Conservation (phyloP, 2,797 vertebrate species). For the Melanotaenia trifasciata region DNA sequence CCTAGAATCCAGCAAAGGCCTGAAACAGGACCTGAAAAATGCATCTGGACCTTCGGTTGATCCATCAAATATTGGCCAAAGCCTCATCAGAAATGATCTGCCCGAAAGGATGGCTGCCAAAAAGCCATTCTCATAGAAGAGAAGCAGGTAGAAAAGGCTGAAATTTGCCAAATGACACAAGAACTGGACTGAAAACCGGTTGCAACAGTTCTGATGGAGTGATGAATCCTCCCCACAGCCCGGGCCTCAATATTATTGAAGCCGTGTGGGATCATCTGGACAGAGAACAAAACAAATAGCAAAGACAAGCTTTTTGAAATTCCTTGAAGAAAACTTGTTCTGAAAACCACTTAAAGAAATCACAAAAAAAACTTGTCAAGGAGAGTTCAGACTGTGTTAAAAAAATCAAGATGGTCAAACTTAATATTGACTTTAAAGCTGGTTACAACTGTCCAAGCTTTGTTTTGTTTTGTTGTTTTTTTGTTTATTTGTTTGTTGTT, state of each 20-base stretch:
- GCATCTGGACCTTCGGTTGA: background rate
- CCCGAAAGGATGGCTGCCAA: background rate
- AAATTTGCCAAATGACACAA: background rate
- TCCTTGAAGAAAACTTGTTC: background rate
- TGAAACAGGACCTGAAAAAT: background rate
- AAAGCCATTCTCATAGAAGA: background rate
- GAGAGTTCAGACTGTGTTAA: background rate
- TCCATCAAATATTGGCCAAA: background rate
- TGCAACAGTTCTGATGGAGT: constrained; percentile 4
- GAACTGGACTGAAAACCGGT: background rate
- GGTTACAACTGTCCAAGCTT: background rate
- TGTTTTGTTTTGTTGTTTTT: too few relatives aligned
- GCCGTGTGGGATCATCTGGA: background rate
- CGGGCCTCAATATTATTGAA: background rate
- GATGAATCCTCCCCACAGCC: constrained; percentile 1
- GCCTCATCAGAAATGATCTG: background rate
- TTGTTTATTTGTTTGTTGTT: background rate
- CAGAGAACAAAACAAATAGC: background rate
- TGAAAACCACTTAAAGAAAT: background rate
- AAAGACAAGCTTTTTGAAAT: background rate
- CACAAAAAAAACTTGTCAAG: background rate
- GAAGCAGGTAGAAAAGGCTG: background rate
- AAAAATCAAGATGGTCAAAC: background rate
- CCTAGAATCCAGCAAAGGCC: background rate
- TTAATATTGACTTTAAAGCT: background rate